These are phyloP conservation scores for Caradrina clavipalpis DNA, from an alignment of 2,888 invertebrate species.

Conservation along the genomic window DNA sequence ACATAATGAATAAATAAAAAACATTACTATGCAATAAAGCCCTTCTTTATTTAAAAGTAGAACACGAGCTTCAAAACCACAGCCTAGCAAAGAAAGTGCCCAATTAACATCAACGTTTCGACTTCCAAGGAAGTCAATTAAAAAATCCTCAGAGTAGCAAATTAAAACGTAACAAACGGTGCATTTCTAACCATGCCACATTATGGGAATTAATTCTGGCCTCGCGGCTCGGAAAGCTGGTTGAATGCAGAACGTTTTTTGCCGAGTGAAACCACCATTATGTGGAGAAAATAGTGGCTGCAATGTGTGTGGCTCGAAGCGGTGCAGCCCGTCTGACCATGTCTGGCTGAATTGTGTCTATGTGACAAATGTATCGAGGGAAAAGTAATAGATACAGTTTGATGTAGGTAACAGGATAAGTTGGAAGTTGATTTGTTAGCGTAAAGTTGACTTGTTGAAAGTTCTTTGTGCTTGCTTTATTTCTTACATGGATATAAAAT, in stretches of 20 bases:
- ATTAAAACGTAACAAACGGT: constrained; percentile 59
- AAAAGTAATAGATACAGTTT: constrained; percentile 52
- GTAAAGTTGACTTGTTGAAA: constrained; percentile 11
- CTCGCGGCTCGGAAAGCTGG: constrained; percentile 68
- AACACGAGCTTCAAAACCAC: constrained; percentile 20
- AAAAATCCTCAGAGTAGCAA: constrained; percentile 56
- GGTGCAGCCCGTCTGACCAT: constrained; percentile 60
- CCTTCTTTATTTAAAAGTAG: constrained; percentile 16
- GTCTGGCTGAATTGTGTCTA: constrained; percentile 60
- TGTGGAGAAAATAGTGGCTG: constrained; percentile 73
- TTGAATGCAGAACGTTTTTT: constrained; percentile 71
- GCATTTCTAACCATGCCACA: constrained; percentile 58
- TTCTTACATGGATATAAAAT: too few relatives aligned
- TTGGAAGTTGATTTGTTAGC: constrained; percentile 31
- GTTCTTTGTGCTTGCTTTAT: background rate
- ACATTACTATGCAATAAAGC: background rate
- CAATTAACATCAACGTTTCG: constrained; percentile 51
- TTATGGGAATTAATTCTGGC: constrained; percentile 68
- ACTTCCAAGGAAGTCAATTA: constrained; percentile 62
- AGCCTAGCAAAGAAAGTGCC: constrained; percentile 48
- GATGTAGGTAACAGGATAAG: constrained; percentile 49
- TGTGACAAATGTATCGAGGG: constrained; percentile 61
- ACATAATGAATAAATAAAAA: background rate
- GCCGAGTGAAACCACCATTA: constrained; percentile 74
- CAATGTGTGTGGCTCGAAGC: constrained; percentile 59